Conservation (phyloP, 35 echinoderm and acorn worm genomes). For the Apostichopus parvimensis region DNA sequence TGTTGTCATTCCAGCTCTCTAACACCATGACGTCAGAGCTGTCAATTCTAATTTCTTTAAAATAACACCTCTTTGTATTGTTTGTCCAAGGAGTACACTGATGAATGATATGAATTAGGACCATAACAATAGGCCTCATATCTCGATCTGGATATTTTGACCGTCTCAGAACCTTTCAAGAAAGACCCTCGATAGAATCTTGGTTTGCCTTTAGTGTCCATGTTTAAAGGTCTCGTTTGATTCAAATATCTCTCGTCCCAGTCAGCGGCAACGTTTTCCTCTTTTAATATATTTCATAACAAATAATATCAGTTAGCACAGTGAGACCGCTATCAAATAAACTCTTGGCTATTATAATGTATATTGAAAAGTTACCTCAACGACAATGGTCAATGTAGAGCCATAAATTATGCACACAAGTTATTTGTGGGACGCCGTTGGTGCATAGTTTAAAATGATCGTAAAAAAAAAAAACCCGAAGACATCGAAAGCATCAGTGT, state of each 20-base stretch:
- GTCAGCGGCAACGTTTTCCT: not conserved
- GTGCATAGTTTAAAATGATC: not conserved
- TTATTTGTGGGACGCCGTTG: not conserved
- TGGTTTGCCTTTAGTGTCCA: too few relatives aligned
- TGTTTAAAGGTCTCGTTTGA: not conserved
- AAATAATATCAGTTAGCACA: not conserved
- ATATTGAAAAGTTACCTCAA: not conserved
- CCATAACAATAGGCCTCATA: not conserved
- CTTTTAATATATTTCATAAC: not conserved
- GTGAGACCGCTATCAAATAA: not conserved
- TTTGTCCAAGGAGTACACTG: not conserved
- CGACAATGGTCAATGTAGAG: not conserved
- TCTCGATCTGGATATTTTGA: not conserved
- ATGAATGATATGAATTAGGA: not conserved
- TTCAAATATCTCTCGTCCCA: not conserved
- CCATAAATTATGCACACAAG: slow-evolving; percentile 3
- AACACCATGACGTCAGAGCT: not conserved
- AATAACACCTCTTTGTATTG: not conserved
- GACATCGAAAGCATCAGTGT: not conserved
- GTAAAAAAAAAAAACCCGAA: not conserved
- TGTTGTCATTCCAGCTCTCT: not conserved
- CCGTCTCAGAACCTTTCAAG: not conserved
- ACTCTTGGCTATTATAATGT: not conserved
- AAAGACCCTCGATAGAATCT: not conserved
- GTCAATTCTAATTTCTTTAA: not conserved